phyloP scores from a whole-genome alignment of 1,140 invertebrate genomes.

The Artemia franciscana region DNA sequence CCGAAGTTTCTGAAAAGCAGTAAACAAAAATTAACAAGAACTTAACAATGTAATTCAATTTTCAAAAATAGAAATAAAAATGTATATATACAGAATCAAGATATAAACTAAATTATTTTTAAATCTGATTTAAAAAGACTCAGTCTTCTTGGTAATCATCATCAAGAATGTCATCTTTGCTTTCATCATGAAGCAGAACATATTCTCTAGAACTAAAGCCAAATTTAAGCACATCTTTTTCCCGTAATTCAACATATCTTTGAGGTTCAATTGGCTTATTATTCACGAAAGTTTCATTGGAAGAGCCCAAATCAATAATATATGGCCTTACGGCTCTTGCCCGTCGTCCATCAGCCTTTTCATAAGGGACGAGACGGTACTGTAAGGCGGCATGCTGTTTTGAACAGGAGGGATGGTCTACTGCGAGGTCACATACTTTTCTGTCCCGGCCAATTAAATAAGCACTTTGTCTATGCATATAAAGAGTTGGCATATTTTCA shows the following conservation, averaged over 20 bases:
- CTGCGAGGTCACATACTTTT: slow-evolving; percentile 76
- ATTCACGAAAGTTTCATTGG: slow-evolving; percentile 94
- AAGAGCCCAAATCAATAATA: slow-evolving; percentile 87
- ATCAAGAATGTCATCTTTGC: slow-evolving; percentile 52
- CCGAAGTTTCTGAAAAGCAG: no score
- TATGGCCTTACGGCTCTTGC: slow-evolving; percentile 55
- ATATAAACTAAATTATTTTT: no score
- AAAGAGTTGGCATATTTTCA: slow-evolving; percentile 61
- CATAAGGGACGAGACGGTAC: slow-evolving; percentile 64
- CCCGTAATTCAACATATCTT: slow-evolving; percentile 75
- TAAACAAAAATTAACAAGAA: no score
- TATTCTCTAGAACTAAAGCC: slow-evolving; percentile 90
- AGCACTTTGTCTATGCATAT: slow-evolving; percentile 88
- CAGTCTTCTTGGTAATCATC: slow-evolving; percentile 30
- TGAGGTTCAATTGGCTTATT: slow-evolving; percentile 71
- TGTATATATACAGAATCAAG: no score
- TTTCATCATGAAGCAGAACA: slow-evolving; percentile 79
- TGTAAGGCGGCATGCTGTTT: slow-evolving; percentile 97
- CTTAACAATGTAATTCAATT: no score
- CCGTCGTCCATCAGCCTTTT: slow-evolving; percentile 39
- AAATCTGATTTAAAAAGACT: no score
- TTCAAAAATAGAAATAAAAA: no score
- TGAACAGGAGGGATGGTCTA: slow-evolving; percentile 94
- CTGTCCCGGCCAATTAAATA: slow-evolving; percentile 84
- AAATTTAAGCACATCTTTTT: slow-evolving; percentile 93